These are phyloP conservation scores for Cichladusa arquata DNA, from an alignment of 2,113 vertebrate genomes.

Conservation along the genomic window DNA sequence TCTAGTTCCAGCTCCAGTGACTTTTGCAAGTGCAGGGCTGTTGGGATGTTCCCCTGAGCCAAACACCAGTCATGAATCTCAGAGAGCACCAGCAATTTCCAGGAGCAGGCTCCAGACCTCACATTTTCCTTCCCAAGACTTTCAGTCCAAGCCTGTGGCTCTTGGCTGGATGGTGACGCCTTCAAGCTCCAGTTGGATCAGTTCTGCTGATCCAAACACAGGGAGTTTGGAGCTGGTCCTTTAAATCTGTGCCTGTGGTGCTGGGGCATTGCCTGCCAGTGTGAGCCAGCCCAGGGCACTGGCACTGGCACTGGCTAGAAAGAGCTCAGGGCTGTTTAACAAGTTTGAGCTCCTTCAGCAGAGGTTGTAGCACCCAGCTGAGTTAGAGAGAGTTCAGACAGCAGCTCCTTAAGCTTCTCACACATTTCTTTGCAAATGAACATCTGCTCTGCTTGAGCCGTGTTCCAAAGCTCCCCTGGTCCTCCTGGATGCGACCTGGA, in stretches of 20 bases:
- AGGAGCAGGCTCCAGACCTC: background rate
- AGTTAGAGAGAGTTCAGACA: background rate
- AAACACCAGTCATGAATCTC: accelerated
- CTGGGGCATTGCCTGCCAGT: background rate
- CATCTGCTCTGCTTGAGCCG: accelerated
- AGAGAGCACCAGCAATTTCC: background rate
- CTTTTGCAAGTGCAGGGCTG: background rate
- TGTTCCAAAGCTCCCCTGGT: background rate
- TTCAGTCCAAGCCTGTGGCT: background rate
- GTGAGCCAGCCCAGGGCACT: accelerated
- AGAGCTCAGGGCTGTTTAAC: background rate
- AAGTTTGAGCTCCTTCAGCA: background rate
- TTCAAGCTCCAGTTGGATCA: background rate
- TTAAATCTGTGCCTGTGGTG: background rate
- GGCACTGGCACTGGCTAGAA: background rate
- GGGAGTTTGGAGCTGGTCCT: background rate
- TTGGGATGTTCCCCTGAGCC: background rate
- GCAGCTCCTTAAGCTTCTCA: background rate
- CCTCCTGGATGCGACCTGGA: background rate
- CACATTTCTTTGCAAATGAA: background rate
- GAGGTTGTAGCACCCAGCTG: background rate
- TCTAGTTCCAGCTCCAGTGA: background rate
- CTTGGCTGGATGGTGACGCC: background rate
- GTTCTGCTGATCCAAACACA: background rate
- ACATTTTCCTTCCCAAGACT: background rate